Evolutionary conservation across 1,140 invertebrate genomes (phyloP), one percentile per base, ranked within the genome.

Genomic region (Pseudomyrmex flavicornis): DNA sequence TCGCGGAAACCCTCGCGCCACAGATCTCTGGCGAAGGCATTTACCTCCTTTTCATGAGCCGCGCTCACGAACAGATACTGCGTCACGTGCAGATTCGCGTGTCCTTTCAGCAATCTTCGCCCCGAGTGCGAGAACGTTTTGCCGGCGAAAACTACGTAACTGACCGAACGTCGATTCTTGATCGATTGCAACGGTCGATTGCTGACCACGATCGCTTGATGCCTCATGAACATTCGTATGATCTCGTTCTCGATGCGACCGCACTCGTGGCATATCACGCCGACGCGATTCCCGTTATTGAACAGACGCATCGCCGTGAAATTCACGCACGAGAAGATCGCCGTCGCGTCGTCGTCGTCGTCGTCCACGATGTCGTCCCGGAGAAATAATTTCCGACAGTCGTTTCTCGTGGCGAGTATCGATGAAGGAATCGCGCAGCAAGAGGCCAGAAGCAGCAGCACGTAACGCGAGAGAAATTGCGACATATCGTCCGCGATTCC

Each of bases 211-310:
- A 65, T 35, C 1, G 22, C 5, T 2, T n/a, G 15, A n/a, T 66
- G n/a, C 22, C 0, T 56, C 48, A 3, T 17, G 8, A 44, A 84
- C 0, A 15, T 12, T 46, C 26, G 59, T 48, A 63, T 61, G 17
- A 86, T 70, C 12, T 50, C 46, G 26, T 77, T 50, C 50, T 46
- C 63, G 17, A 84, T 3, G 8, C 17, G 8, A 9, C 9, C 26
- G 26, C 26, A 10, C 10, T 46, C 35, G 7, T 46, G 10, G 59
- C 20, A 35, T 8, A 75, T 63, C 26, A 79, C 52, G 70, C 62
- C 65, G 63, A 76, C 17, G n/a, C 83, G 68, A 46, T 79, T 82
- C 15, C 50, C 74, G 20, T 74, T 66, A 26, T 83, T 65, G 52
- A 83, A 88, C n/a, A 85, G 54, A 22, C 58, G 62, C 8, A 22